Percentiles rank a stretch among this genome's conserved stretches.
Conservation (phyloP, 2,888 invertebrate species). For the Pollenia griseotomentosa region DNA sequence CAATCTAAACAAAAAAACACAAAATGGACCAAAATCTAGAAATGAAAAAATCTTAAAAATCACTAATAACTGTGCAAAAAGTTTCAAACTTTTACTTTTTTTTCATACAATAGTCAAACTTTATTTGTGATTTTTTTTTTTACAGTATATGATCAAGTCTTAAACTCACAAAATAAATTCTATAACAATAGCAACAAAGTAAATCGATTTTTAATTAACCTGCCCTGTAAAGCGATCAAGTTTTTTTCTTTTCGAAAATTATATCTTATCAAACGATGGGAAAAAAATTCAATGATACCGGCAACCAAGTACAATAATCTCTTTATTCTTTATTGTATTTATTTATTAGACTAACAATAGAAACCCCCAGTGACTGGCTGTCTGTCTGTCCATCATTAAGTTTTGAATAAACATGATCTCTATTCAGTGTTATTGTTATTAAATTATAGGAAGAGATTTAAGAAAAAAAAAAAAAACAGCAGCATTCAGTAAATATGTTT, state of each 20-base stretch:
- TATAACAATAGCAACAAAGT: constrained; percentile 40
- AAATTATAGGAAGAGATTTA: neutral
- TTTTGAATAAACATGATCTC: constrained; percentile 55
- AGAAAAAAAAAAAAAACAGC: neutral
- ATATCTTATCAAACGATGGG: constrained; percentile 66
- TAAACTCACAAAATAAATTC: constrained; percentile 7
- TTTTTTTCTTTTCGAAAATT: constrained; percentile 43
- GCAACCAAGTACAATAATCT: neutral
- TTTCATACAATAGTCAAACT: neutral
- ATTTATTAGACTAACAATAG: constrained; percentile 36
- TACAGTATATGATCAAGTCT: constrained; percentile 18
- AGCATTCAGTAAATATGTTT: constrained; percentile 1
- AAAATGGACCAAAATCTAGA: neutral
- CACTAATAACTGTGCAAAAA: constrained; percentile 55
- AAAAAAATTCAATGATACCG: constrained; percentile 60
- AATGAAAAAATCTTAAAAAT: neutral
- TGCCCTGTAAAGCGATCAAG: constrained; percentile 38
- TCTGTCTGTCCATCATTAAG: neutral
- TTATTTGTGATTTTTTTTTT: neutral
- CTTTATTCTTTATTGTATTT: neutral
- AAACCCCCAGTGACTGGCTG: constrained; percentile 10
- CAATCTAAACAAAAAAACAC: neutral
- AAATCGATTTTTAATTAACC: constrained; percentile 71
- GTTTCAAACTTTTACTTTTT: constrained; percentile 45
- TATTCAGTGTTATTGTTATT: constrained; percentile 21